Evolutionary conservation across 2,113 vertebrate genomes (phyloP), one percentile per base, ranked within the genome.

Genomic region (Megaptera novaeangliae): DNA sequence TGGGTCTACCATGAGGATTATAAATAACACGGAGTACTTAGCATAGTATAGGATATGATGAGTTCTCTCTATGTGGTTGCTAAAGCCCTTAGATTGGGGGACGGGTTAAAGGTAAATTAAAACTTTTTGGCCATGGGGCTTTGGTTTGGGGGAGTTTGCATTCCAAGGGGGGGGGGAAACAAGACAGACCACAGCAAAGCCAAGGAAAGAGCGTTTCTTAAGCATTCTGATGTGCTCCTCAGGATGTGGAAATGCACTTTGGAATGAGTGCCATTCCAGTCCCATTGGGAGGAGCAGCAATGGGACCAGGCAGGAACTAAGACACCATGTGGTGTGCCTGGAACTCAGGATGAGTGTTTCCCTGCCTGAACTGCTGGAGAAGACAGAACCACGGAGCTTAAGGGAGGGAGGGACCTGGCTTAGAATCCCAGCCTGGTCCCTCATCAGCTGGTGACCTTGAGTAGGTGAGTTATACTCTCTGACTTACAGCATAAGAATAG

Each of bases 241-340:
- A 1, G 46, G 57, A 34, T 25, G 44, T 8, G 63, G 69, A 80
- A 8, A 39, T 23, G 2, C 25, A 66, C 29, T 11, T 63, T 36
- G 11, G 78, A 20, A 68, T 6, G n/a, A 27, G 27, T 39, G 44
- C 3, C 4, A 1, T 69, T 71, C 52, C 17, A 5, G 72, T 55
- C 27, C 25, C 9, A 7, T 25, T 1, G 4, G 1, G 23, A 72
- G 64, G 55, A 69, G 55, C 29, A 46, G 15, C 8, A 0, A 1
- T 17, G 3, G 55, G 34, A 52, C 7, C 21, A 29, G 41, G 11
- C 18, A 17, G 11, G 34, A 86, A 9, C 25, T 29, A 15, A 18
- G 31, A 71, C 14, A 29, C 23, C 52, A 10, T 0, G 0, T 25
- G n/a, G 18, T 20, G 25, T 36, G 46, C 34, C 44, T 49, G 41